Evolutionary conservation across 2,888 invertebrate genomes (phyloP), one percentile per base, ranked within the genome.

Genomic region (Germaria angustata): DNA sequence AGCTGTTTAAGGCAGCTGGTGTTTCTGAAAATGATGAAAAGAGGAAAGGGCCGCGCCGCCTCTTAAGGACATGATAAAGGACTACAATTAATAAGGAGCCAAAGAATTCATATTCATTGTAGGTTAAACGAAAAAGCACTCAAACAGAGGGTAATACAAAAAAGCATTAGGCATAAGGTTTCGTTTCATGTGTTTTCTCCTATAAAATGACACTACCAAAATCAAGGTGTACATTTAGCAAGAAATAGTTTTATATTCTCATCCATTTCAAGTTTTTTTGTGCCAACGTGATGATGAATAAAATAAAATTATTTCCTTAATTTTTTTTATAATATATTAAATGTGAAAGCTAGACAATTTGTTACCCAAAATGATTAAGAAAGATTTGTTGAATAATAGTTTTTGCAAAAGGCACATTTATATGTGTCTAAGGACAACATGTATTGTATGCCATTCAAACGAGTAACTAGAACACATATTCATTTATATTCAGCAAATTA

Each of bases 1-100:
- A 53, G 57, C 75, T 79, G 79, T 75, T 72, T 75, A 71, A 49
- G 79, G 57, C 82, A 82, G 79, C 69, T 75, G 82, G 53, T 82
- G 73, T 68, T 77, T 59, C 32, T 39, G 13, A 39, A 65, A 65
- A 24, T 28, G 8, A 9, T 1, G 13, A 41, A 15, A 36, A 20
- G 22, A 2, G 24, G 9, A 15, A 41, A 36, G 22, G 13, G 15
- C 36, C 8, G 6, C 4, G 15, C 36, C 8, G 6, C 4, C 5
- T 11, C 13, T 39, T 24, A 44, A 34, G 34, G 8, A 17, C 17
- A 36, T 13, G 57, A 77, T 20, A 53, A 66, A 72, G 49, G 39
- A 61, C 28, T 39, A 41, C 11, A 39, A 80, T 49, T 55, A 65
- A 51, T 46, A 75, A 34, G 15, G 5, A 24, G 15, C 2, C 34